Percentiles rank a stretch among this genome's conserved stretches.
Evolutionary conservation across 2,888 invertebrate genomes (phyloP).

Genomic region (Salpingus planirostris): DNA sequence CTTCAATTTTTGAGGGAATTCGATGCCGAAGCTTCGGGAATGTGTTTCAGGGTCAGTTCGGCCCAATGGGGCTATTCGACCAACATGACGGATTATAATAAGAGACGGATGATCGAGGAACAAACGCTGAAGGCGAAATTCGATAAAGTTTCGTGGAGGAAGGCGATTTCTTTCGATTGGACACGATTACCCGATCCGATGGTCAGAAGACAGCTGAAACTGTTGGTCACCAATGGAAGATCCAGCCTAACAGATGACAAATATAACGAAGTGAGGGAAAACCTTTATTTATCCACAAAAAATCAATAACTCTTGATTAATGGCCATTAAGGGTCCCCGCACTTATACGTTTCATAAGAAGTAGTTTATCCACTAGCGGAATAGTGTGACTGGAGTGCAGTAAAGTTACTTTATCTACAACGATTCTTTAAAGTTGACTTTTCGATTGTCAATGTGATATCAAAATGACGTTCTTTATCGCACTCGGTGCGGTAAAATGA

Average conservation of each 20-base stretch:
- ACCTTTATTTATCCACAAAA: too few relatives aligned
- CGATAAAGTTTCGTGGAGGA: constrained; percentile 65
- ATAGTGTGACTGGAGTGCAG: too few relatives aligned
- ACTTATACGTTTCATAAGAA: too few relatives aligned
- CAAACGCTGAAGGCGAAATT: constrained; percentile 63
- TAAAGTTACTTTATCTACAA: too few relatives aligned
- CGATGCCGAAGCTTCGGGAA: constrained; percentile 60
- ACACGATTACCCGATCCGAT: constrained; percentile 57
- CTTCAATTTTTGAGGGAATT: constrained; percentile 64
- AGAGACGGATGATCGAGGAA: constrained; percentile 62
- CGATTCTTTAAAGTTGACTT: too few relatives aligned
- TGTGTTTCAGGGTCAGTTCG: constrained; percentile 62
- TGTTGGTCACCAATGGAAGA: constrained; percentile 61
- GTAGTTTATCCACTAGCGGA: too few relatives aligned
- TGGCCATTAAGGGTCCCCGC: too few relatives aligned
- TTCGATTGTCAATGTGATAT: too few relatives aligned
- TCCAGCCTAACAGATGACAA: constrained; percentile 68
- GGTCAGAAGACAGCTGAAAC: constrained; percentile 58
- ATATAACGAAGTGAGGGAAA: constrained; percentile 61
- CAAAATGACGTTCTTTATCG: too few relatives aligned
- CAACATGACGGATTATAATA: constrained; percentile 64
- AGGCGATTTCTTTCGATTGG: constrained; percentile 61
- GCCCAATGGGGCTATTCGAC: constrained; percentile 71
- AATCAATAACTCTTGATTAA: too few relatives aligned
- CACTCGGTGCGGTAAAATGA: too few relatives aligned